These are phyloP conservation scores for Blastomussa wellsi DNA, from an alignment of 92 coral and sea anemone genomes.

Conservation along the genomic window DNA sequence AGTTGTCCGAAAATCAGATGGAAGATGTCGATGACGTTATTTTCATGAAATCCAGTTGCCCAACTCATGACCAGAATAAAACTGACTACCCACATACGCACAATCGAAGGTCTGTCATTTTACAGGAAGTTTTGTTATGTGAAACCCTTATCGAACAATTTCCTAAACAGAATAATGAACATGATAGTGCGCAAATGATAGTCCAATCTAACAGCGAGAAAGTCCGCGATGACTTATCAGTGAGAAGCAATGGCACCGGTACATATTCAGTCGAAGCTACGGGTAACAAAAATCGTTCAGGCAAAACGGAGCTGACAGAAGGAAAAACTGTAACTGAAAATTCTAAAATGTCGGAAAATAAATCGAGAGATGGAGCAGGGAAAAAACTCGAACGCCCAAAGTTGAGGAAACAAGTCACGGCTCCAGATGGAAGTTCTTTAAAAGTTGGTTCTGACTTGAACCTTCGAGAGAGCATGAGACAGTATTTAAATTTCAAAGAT, in stretches of 20 bases:
- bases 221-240: not conserved
- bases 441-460: slow-evolving; percentile 8
- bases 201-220: not conserved
- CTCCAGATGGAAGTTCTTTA: slow-evolving; percentile 14
- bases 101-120: not conserved
- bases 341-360: not conserved
- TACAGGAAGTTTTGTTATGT: slow-evolving; percentile 43
- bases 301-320: not conserved
- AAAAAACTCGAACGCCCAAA: slow-evolving; percentile 15
- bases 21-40: slow-evolving; percentile 25
- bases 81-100: slow-evolving; percentile 21
- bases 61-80: not conserved
- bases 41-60: slow-evolving; percentile 22
- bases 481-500: slow-evolving; percentile 62
- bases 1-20: not conserved
- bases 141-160: slow-evolving; percentile 34
- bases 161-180: not conserved
- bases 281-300: not conserved
- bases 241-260: not conserved
- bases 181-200: not conserved
- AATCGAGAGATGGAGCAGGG: not conserved
- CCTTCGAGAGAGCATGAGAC: slow-evolving; percentile 62
- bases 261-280: not conserved
- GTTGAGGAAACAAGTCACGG: not conserved
- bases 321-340: slow-evolving; percentile 13